phyloP scores from a whole-genome alignment of 2,113 vertebrate species.

The Melanerpes aurifrons region DNA sequence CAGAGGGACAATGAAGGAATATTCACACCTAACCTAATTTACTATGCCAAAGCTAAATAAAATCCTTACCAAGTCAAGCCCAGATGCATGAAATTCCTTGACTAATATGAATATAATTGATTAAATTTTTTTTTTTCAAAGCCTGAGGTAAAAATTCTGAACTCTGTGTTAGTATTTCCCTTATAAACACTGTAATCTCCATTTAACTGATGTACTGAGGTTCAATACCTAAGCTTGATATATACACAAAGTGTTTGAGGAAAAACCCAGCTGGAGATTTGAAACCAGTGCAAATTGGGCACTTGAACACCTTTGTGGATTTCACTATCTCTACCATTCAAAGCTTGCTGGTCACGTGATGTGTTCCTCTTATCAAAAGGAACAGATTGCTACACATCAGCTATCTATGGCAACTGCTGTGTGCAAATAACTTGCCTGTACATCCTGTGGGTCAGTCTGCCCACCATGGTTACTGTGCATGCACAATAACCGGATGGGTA shows the following conservation, averaged over 20 bases:
- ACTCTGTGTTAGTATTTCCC: background rate
- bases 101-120: background rate
- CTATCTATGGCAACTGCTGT: background rate
- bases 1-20: background rate
- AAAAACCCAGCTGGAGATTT: background rate
- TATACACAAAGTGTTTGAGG: background rate
- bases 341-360: background rate
- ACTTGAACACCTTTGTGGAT: background rate
- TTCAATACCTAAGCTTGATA: background rate
- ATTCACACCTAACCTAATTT: background rate
- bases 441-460: background rate
- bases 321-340: background rate
- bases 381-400: background rate
- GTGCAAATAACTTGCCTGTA: background rate
- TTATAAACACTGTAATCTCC: background rate
- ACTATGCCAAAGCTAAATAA: background rate
- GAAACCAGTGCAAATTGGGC: background rate
- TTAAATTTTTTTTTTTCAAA: background rate
- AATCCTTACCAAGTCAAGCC: background rate
- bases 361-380: background rate
- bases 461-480: rapidly evolving
- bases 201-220: background rate
- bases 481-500: constrained; percentile 45
- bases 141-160: background rate
- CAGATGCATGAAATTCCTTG: background rate